These are phyloP conservation scores for Lasioglossum oenotherae DNA, from an alignment of 2,888 invertebrate species.

Conservation along the genomic window DNA sequence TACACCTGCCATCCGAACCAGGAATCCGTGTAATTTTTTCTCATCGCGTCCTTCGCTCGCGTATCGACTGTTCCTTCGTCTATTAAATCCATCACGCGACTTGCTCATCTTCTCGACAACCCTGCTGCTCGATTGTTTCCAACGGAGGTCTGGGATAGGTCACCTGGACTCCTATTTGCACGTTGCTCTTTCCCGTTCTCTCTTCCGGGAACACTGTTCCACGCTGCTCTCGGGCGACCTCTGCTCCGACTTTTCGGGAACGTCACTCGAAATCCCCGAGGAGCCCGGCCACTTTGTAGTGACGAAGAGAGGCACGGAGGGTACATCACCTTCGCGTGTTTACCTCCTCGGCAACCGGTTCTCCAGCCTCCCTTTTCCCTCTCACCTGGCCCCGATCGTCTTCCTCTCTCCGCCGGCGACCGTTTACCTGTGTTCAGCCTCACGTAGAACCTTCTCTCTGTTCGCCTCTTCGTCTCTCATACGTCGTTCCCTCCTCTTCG, in stretches of 20 bases:
- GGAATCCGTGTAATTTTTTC: constrained; percentile 67
- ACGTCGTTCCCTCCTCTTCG: not conserved
- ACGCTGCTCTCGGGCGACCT: constrained; percentile 29
- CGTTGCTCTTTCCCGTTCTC: not conserved
- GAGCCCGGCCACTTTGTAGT: constrained; percentile 71
- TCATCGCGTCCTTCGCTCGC: constrained; percentile 2
- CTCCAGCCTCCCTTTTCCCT: constrained; percentile 58
- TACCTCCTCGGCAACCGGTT: constrained; percentile 81
- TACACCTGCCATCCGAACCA: constrained; percentile 73
- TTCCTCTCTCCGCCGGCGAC: constrained; percentile 42
- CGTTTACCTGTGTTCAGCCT: constrained; percentile 47
- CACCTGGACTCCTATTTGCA: no score
- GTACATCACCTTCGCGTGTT: constrained; percentile 83
- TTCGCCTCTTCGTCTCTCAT: constrained; percentile 33
- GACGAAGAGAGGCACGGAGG: constrained; percentile 72
- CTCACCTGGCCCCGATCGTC: constrained; percentile 37
- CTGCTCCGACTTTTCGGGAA: constrained; percentile 67
- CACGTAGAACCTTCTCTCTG: constrained; percentile 43
- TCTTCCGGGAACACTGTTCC: constrained; percentile 16
- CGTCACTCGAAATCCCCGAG: constrained; percentile 70
- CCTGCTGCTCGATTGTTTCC: no score
- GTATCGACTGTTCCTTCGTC: constrained; percentile 30
- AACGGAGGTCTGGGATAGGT: not conserved
- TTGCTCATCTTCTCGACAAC: not conserved
- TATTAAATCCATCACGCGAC: constrained; percentile 42